These are phyloP conservation scores for Parnassius smintheus DNA, from an alignment of 2,888 invertebrate species.

Conservation along the genomic window DNA sequence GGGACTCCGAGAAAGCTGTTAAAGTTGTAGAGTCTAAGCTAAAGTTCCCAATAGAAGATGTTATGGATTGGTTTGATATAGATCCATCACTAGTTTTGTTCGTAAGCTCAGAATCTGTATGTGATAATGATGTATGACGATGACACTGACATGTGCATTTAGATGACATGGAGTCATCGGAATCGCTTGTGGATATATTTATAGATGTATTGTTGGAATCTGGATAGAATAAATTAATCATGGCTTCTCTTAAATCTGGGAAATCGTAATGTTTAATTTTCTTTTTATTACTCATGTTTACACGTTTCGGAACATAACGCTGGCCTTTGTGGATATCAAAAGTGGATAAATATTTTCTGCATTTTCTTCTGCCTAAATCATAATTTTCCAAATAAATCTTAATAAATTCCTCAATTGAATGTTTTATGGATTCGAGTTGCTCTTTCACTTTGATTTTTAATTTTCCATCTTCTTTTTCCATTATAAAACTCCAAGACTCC, in stretches of 20 bases:
- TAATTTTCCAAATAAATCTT: slow-evolving; percentile 45
- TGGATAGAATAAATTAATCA: slow-evolving; percentile 54
- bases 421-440: slow-evolving; percentile 56
- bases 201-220: slow-evolving; percentile 22
- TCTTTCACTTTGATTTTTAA: slow-evolving; percentile 57
- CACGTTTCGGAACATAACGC: slow-evolving; percentile 34
- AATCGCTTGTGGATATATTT: slow-evolving; percentile 23
- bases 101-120: slow-evolving; percentile 54
- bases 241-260: slow-evolving; percentile 64
- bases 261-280: slow-evolving; percentile 64
- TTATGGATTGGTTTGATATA: slow-evolving; percentile 44
- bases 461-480: slow-evolving; percentile 56
- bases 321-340: slow-evolving; percentile 43
- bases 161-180: slow-evolving; percentile 34
- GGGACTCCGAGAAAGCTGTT: slow-evolving; percentile 68
- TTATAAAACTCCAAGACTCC: slow-evolving; percentile 61
- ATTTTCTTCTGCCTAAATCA: slow-evolving; percentile 30
- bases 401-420: slow-evolving; percentile 55
- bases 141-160: slow-evolving; percentile 58
- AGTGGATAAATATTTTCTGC: slow-evolving; percentile 29
- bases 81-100: slow-evolving; percentile 49
- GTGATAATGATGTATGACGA: slow-evolving; percentile 36
- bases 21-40: slow-evolving; percentile 61
- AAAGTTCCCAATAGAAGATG: slow-evolving; percentile 72
- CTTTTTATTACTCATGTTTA: slow-evolving; percentile 54